Base-by-base conservation (phyloP, 1,140 invertebrate genomes). In the Nautilus pompilius region DNA sequence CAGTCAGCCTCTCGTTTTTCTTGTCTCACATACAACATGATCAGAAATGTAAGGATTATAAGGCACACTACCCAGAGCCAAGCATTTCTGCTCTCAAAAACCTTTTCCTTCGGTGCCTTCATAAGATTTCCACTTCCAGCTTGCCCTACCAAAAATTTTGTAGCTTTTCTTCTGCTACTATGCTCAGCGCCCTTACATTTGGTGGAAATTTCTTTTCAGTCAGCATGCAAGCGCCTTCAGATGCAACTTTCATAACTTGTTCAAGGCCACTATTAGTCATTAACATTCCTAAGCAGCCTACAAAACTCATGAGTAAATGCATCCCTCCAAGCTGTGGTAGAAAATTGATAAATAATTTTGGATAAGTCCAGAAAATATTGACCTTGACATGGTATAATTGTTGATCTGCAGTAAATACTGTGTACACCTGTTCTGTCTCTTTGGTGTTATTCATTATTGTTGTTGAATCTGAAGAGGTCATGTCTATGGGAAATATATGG, bases 1-100 rank as follows among this genome's bases (percentile, higher is more conserved):
- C 71, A 75, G 26, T 73, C 67, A 22, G 32, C 67, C 61, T 74
- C 71, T 58, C 69, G 51, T 45, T 73, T 67, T 24, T 71, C 71
- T 57, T 69, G 48, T 0, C 69, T 53, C 51, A 66, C 70, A 13
- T 36, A 48, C 62, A 75, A 70, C 46, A 67, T 70, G 17, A 72
- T 71, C 4, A 73, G 51, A 6, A 75, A 63, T 10, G 61, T n/a
- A n/a, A n/a, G 65, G 58, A 68, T 76, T 1, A 71, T 58, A 10
- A 69, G 28, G 34, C 46, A 49, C 46, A 69, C 72, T 3, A 71
- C 30, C 72, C 71, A 76, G 13, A 71, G 57, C 45, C 63, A 68
- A 30, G 57, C 26, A n/a, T 63, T 74, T 49, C 58, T 67, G 36
- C 71, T 74, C 46, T 63, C 20, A 4, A 3, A 24, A 20, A 63